Conservation (phyloP, 2,113 vertebrate genomes). For the Sapayoa aenigma region DNA sequence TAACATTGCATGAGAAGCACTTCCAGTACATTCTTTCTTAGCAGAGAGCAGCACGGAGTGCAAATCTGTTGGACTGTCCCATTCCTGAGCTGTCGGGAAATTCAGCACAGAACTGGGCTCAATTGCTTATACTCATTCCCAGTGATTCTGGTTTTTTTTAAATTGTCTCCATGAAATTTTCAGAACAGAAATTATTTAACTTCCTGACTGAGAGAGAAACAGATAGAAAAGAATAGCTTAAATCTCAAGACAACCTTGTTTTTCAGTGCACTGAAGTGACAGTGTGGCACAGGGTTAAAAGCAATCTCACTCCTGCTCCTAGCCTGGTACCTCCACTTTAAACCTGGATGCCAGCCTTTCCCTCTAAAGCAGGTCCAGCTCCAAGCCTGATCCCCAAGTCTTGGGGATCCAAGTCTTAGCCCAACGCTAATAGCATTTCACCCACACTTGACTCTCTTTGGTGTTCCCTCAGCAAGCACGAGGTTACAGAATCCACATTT, state of each 20-base stretch:
- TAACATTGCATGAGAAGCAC: not conserved
- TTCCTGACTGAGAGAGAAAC: not conserved
- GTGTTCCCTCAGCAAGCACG: not conserved
- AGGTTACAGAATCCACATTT: not conserved
- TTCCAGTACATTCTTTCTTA: not conserved
- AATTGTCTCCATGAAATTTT: not conserved
- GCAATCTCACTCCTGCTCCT: not conserved
- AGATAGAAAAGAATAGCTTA: not conserved
- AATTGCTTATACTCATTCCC: not conserved
- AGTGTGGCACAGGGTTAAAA: not conserved
- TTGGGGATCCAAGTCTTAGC: not conserved
- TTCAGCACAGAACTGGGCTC: not conserved
- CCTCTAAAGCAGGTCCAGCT: not conserved
- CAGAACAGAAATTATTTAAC: not conserved
- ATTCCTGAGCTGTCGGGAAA: not conserved
- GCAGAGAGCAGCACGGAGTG: not conserved
- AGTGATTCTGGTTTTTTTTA: not conserved
- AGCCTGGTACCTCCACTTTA: not conserved
- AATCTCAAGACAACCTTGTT: not conserved
- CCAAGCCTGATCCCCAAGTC: not conserved
- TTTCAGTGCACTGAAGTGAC: not conserved
- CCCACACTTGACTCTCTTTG: not conserved
- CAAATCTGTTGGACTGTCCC: not conserved
- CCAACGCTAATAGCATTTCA: not conserved
- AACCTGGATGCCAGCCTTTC: not conserved